Evolutionary conservation across 2,797 vertebrate species (phyloP).

Genomic region (Pampus argenteus): DNA sequence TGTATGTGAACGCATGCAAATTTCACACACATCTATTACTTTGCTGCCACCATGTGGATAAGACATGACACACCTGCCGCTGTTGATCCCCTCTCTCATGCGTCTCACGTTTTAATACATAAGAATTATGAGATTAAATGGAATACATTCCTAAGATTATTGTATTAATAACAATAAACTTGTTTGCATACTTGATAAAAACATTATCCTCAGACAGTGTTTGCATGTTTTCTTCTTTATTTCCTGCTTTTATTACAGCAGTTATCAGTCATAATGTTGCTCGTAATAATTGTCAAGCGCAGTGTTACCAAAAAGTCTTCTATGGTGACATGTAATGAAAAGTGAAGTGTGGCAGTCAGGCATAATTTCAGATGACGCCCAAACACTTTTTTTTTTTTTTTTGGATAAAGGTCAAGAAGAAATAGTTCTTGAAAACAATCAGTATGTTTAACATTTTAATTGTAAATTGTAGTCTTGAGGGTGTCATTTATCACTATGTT

Average conservation of each 20-base stretch:
- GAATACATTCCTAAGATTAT: no score
- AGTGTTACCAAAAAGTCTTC: neutral
- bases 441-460: slow-evolving; percentile 91
- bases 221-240: neutral
- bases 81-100: neutral
- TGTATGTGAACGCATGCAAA: neutral
- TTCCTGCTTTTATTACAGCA: neutral
- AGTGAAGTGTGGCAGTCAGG: slow-evolving; percentile 16
- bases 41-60: slow-evolving; percentile 76
- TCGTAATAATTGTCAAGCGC: neutral
- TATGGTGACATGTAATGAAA: slow-evolving; percentile 3
- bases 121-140: no score
- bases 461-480: slow-evolving; percentile 91
- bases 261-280: neutral
- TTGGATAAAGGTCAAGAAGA: slow-evolving; percentile 86
- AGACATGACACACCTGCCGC: neutral
- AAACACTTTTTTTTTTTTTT: neutral
- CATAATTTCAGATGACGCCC: slow-evolving; percentile 10
- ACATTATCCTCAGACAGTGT: neutral
- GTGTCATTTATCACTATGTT: slow-evolving; percentile 86
- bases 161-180: no score
- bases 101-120: neutral
- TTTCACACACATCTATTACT: slow-evolving; percentile 19
- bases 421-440: slow-evolving; percentile 89
- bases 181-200: neutral